These are phyloP conservation scores for Ethmia dodecea DNA, from an alignment of 2,888 invertebrate species.

Conservation along the genomic window DNA sequence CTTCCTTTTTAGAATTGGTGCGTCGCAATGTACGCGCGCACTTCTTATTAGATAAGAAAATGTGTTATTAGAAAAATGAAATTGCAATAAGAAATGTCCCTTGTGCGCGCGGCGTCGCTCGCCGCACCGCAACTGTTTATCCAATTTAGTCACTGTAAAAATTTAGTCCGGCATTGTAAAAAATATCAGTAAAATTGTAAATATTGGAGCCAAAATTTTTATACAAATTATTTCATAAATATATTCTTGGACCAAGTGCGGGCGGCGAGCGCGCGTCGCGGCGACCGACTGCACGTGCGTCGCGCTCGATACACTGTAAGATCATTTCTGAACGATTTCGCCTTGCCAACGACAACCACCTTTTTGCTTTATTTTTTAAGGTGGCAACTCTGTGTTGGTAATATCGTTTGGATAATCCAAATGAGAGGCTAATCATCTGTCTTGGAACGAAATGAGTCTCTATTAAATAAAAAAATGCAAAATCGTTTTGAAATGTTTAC, in stretches of 20 bases:
- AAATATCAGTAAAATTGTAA: constrained; percentile 64
- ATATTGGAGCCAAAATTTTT: constrained; percentile 75
- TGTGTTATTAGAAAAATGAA: constrained; percentile 65
- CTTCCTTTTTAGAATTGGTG: constrained; percentile 29
- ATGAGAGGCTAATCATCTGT: no score
- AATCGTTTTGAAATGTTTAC: no score
- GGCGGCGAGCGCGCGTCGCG: constrained; percentile 30
- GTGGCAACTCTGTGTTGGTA: no score
- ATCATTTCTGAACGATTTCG: background rate
- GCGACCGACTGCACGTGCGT: constrained; percentile 17
- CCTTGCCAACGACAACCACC: no score
- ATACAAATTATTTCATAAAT: constrained; percentile 71
- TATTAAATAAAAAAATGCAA: no score
- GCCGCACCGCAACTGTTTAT: constrained; percentile 38
- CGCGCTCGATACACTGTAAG: background rate
- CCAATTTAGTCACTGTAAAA: constrained; percentile 61
- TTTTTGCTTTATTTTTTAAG: background rate
- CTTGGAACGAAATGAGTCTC: no score
- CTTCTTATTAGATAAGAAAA: constrained; percentile 65
- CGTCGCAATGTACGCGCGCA: constrained; percentile 60
- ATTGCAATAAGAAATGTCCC: constrained; percentile 49
- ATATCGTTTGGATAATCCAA: no score
- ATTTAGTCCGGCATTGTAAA: constrained; percentile 68
- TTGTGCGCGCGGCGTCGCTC: constrained; percentile 21
- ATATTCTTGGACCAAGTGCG: constrained; percentile 63